These are phyloP conservation scores for Leptinotarsa texana DNA, from an alignment of 1,140 invertebrate genomes.

Conservation along the genomic window DNA sequence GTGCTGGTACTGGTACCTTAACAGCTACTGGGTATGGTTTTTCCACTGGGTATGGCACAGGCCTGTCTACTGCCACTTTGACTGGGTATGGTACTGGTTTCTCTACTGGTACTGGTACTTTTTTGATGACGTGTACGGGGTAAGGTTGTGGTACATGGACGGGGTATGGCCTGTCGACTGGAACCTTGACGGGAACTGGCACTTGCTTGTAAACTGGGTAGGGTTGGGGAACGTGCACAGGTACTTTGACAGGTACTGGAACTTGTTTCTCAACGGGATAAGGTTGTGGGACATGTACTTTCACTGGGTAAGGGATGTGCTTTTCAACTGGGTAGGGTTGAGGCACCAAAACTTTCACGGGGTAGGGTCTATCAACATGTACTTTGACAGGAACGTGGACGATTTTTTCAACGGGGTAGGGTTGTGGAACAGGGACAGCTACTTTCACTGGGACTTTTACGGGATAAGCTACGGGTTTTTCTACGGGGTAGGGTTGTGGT, in stretches of 20 bases:
- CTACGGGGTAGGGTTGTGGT: slow-evolving; percentile 65
- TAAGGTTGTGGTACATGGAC: slow-evolving; percentile 64
- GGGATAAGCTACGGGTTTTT: slow-evolving; percentile 62
- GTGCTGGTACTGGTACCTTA: slow-evolving; percentile 48
- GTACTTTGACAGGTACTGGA: slow-evolving; percentile 34
- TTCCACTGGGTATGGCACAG: slow-evolving; percentile 32
- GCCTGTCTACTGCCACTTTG: slow-evolving; percentile 52
- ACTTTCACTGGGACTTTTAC: slow-evolving; percentile 63
- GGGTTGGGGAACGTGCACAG: slow-evolving; percentile 38
- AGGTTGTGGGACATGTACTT: slow-evolving; percentile 39
- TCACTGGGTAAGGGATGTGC: slow-evolving; percentile 36
- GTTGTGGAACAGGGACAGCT: slow-evolving; percentile 63
- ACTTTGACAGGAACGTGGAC: slow-evolving; percentile 65
- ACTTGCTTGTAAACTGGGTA: slow-evolving; percentile 41
- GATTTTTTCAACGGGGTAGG: slow-evolving; percentile 65
- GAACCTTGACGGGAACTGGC: slow-evolving; percentile 62
- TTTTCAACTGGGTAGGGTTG: slow-evolving; percentile 62
- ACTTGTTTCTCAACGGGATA: slow-evolving; percentile 41
- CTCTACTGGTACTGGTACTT: slow-evolving; percentile 65
- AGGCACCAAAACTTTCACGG: slow-evolving; percentile 62
- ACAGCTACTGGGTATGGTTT: slow-evolving; percentile 56
- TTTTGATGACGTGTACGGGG: slow-evolving; percentile 37
- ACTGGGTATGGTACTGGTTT: slow-evolving; percentile 59
- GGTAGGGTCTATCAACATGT: slow-evolving; percentile 35
- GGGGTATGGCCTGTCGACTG: slow-evolving; percentile 60